Conservation (phyloP, 64 coral and sea anemone genomes). For the Astreopora myriophthalma region DNA sequence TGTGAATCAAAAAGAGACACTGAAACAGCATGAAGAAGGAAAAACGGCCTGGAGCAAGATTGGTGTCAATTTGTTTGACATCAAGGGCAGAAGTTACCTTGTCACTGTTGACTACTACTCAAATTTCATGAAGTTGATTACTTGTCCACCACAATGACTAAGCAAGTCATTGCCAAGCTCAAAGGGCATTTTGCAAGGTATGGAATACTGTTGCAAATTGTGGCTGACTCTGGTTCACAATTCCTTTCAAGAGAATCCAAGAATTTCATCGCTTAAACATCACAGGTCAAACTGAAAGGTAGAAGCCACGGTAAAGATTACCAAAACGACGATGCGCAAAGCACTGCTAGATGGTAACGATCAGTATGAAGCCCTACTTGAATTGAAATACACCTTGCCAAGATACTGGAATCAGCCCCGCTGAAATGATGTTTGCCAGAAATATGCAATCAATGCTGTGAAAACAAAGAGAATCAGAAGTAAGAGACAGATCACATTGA, state of each 20-base stretch:
- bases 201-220: too few relatives aligned
- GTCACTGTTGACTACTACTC: slow-evolving; percentile 31
- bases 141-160: background rate
- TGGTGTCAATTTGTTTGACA: slow-evolving; percentile 29
- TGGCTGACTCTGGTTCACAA: too few relatives aligned
- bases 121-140: slow-evolving; percentile 27
- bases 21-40: background rate
- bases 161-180: background rate
- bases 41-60: slow-evolving; percentile 23
- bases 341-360: slow-evolving; percentile 6
- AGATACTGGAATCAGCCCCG: slow-evolving; percentile 34
- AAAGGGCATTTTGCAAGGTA: background rate
- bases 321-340: slow-evolving; percentile 26
- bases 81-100: background rate
- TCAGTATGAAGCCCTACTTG: slow-evolving; percentile 31
- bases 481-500: background rate
- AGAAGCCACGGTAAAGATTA: slow-evolving; percentile 32
- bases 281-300: too few relatives aligned
- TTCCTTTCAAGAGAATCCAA: too few relatives aligned
- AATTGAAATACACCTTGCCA: slow-evolving; percentile 59
- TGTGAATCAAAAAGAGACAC: slow-evolving; percentile 12
- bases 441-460: background rate
- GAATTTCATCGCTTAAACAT: too few relatives aligned
- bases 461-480: background rate
- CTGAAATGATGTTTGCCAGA: slow-evolving; percentile 31